Evolutionary conservation across 2,113 vertebrate genomes (phyloP), one percentile per base, ranked within the genome.

Genomic region (Candoia aspera): DNA sequence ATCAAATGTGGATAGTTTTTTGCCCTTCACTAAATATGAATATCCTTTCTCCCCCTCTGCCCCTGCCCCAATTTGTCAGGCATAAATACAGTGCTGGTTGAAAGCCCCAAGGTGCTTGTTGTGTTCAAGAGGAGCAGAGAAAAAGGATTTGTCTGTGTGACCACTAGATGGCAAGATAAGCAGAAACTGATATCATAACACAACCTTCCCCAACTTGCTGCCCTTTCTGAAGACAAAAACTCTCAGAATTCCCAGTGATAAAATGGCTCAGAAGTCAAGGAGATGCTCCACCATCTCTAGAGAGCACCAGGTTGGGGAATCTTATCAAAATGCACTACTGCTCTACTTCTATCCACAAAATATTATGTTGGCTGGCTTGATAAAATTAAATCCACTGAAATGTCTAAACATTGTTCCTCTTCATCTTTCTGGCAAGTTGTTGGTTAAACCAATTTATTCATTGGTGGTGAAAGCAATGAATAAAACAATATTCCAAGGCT

Each of bases 141-240:
- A 37, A 33, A 54, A 93, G 88, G 68, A 90, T 92, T 96, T 95
- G 92, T 94, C 57, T 73, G 54, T 87, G 33, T 93, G 93, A 95
- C 96, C 96, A 92, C 96, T 96, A 97, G 96, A 96, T 97, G 97
- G 96, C 95, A 95, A 84, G 73, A 79, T 94, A 94, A 94, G 94
- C 93, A 95, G 96, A 97, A 97, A 92, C 57, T 87, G 29, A 33
- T 86, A 64, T 93, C 57, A 58, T 87, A 84, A 79, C 73, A 79
- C 33, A 42, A 42, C 8, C n/a, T 79, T 37, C 33, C 8, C 73
- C 17, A 79, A 19, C 3, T 79, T 42, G 73, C 73, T 21, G 68
- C 37, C 17, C 2, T 33, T 33, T 73, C n/a, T 73, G n/a, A 79
- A 42, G 19, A 79, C 17, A 37, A 79, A 79, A 79, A 42, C 33